Evolutionary conservation across 2,797 vertebrate species (phyloP).

Genomic region (Alca torda): DNA sequence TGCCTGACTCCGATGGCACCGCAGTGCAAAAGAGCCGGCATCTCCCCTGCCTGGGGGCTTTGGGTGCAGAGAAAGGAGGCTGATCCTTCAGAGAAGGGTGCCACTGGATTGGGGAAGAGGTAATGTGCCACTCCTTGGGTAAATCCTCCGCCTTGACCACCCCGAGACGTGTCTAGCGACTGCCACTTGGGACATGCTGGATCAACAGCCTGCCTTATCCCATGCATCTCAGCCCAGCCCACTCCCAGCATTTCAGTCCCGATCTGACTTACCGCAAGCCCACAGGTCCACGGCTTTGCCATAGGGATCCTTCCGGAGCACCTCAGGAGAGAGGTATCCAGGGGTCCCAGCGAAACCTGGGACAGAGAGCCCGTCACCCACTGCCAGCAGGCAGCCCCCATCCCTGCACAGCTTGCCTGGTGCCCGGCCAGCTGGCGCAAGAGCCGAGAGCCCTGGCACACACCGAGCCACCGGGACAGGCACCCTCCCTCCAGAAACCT

Average conservation of each 20-base stretch:
- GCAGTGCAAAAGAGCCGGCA: accelerated
- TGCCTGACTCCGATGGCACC: neutral
- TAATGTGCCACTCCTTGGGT: neutral
- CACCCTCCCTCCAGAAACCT: neutral
- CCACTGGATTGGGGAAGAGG: neutral
- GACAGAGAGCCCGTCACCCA: slow-evolving; percentile 46
- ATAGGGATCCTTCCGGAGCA: slow-evolving; percentile 94
- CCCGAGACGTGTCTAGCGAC: accelerated
- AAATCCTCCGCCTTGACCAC: neutral
- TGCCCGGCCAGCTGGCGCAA: accelerated
- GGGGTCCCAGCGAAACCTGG: slow-evolving; percentile 95
- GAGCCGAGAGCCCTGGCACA: neutral
- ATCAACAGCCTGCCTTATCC: neutral
- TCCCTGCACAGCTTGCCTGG: neutral
- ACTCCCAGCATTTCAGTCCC: accelerated
- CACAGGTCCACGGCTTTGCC: slow-evolving; percentile 96
- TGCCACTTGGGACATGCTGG: neutral
- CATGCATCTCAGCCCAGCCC: no score
- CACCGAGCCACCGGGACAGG: accelerated
- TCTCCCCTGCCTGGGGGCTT: neutral
- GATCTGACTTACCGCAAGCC: slow-evolving; percentile 88
- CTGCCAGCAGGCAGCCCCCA: accelerated
- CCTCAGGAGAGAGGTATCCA: slow-evolving; percentile 95
- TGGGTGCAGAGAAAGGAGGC: neutral
- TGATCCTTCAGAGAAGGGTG: neutral